Evolutionary conservation across 1,140 invertebrate genomes (phyloP).

Genomic region (honey bee (Apis mellifera)): DNA sequence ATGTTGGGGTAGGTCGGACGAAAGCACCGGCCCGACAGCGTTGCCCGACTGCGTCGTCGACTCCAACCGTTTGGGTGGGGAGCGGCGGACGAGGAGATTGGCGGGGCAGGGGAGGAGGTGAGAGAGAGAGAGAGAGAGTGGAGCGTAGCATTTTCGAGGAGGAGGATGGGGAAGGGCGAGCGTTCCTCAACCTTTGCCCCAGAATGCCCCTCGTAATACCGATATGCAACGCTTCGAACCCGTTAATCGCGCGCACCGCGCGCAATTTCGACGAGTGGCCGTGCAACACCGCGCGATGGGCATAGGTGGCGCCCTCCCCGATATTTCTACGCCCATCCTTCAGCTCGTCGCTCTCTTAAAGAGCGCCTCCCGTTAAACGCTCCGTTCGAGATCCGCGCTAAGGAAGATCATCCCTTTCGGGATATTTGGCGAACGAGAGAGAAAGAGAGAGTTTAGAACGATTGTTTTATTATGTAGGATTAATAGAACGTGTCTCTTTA

Average conservation of each 20-base stretch:
- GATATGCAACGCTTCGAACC: constrained; percentile 69
- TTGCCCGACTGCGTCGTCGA: constrained; percentile 38
- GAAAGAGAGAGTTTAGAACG: too few relatives aligned
- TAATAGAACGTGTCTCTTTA: too few relatives aligned
- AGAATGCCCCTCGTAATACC: constrained; percentile 74
- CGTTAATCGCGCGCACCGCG: constrained; percentile 65
- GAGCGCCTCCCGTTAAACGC: not conserved
- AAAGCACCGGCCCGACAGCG: constrained; percentile 65
- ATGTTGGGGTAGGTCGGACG: constrained; percentile 74
- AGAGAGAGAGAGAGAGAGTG: not conserved
- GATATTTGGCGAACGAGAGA: too few relatives aligned
- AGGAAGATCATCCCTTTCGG: too few relatives aligned
- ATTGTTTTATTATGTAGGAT: too few relatives aligned
- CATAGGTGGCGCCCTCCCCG: constrained; percentile 3
- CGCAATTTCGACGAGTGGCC: constrained; percentile 52
- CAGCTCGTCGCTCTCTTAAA: too few relatives aligned
- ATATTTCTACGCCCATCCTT: too few relatives aligned
- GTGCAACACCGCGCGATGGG: constrained; percentile 23
- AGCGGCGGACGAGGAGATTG: constrained; percentile 26
- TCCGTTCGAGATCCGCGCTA: not conserved
- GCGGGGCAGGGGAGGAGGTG: constrained; percentile 42
- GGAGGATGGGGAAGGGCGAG: constrained; percentile 47
- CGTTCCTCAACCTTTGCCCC: constrained; percentile 81
- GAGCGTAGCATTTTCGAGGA: constrained; percentile 38
- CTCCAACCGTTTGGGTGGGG: constrained; percentile 11